Base-by-base conservation (phyloP, 2,113 vertebrate species). In the Callithrix jacchus region DNA sequence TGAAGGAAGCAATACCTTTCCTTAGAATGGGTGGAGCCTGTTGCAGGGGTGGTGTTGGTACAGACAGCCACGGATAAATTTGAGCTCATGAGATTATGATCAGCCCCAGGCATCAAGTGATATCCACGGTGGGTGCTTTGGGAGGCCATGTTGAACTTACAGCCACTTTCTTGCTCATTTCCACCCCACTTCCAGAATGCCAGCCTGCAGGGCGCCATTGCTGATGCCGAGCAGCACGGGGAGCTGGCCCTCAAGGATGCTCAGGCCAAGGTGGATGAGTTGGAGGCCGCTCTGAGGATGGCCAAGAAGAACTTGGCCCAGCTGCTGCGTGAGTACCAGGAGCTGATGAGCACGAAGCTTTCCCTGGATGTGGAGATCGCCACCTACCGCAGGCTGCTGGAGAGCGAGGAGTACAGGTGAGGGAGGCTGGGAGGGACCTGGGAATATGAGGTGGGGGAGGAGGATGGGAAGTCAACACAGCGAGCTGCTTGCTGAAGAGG, bases 351-450 rank as follows among this genome's bases (percentile, higher is more conserved):
- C 66, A 97, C 98, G 66, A 99, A 99, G 95, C 94, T 99, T 95
- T 98, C 98, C 52, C 98, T 99, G 98, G 99, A 99, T 27, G 99
- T 99, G 32, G 99, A 99, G 97, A 99, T 99, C 1, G 98, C 99
- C 98, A 99, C 98, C 95, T 99, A 99, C 98, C 98, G 97, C 96
- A 99, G 99, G 91, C 98, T 99, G 87, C 97, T 99, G 98, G 99
- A 99, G 94, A 98, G 98, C 96, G 99, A 99, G 97, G 99, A 99
- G 97, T 49, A 0, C 98, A 99, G 99, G 99, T 99, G 87, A 49
- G 98, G 54, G 16, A 32, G 6, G 25, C 30, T 8, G 30, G 35
- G 87, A 81, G 64, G 70, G n/a, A 9, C 37, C 61, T 25, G 45
- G 81, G 66, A 12, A 8, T 14, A 2, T 1, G 54, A 11, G 16